Percentiles rank a stretch among this genome's conserved stretches.
Evolutionary conservation across 2,797 vertebrate genomes (phyloP).

Genomic region (Coracias cyanogaster): DNA sequence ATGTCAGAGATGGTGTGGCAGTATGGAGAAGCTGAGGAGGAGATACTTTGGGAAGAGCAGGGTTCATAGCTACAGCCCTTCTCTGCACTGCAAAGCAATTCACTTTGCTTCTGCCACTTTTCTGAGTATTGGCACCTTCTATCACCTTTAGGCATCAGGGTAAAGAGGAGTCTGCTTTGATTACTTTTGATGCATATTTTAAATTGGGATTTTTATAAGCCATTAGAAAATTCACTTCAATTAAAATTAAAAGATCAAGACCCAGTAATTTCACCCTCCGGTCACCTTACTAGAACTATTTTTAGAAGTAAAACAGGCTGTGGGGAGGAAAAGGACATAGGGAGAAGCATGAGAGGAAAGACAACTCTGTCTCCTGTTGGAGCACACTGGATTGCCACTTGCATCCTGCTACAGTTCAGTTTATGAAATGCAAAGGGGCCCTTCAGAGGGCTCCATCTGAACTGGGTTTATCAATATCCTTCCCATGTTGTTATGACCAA

Average conservation of each 20-base stretch:
- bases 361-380: fast-evolving
- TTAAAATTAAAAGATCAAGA: not conserved
- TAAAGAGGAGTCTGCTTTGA: not conserved
- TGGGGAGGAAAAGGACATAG: not conserved
- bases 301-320: not conserved
- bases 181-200: not conserved
- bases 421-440: not conserved
- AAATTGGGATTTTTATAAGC: not conserved
- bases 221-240: not conserved
- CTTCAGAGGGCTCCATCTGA: not conserved
- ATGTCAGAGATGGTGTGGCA: not conserved
- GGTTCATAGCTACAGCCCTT: not conserved
- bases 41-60: not conserved
- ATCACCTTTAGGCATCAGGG: not conserved
- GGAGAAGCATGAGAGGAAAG: not conserved
- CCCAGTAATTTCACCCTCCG: not conserved
- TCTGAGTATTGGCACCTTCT: not conserved
- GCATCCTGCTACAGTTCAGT: not conserved
- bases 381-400: not conserved
- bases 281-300: not conserved
- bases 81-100: not conserved
- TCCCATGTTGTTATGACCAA: not conserved
- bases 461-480: not conserved
- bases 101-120: not conserved
- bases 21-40: not conserved